A percentile compares a stretch with the other conserved stretches of the same genome.
Conservation (phyloP, 2,113 vertebrate genomes). For the Osmerus eperlanus region DNA sequence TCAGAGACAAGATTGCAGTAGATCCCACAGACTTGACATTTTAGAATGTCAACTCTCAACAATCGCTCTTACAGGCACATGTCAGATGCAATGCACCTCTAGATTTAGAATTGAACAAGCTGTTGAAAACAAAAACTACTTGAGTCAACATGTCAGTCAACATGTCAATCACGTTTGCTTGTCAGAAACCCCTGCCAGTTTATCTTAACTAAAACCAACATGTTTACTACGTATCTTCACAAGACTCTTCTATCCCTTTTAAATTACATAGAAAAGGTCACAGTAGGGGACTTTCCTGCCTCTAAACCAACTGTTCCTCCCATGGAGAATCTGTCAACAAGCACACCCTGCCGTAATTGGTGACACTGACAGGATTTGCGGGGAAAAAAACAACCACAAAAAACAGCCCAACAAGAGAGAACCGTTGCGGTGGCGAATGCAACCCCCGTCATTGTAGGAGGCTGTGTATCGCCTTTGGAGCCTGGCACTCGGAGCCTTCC, state of each 20-base stretch:
- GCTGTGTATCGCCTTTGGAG: background rate
- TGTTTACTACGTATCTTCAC: too few relatives aligned
- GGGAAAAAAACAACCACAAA: background rate
- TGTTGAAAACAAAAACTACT: too few relatives aligned
- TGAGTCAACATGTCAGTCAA: too few relatives aligned
- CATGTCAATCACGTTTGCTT: too few relatives aligned
- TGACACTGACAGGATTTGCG: background rate
- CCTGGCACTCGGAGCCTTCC: background rate
- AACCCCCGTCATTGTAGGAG: slow-evolving; percentile 11
- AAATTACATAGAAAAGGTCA: slow-evolving; percentile 1
- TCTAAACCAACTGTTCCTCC: background rate
- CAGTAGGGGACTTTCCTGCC: slow-evolving; percentile 5
- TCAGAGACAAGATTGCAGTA: too few relatives aligned
- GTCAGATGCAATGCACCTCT: too few relatives aligned
- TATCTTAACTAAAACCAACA: too few relatives aligned
- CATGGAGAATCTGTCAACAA: slow-evolving; percentile 4
- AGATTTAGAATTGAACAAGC: too few relatives aligned
- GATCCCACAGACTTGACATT: too few relatives aligned
- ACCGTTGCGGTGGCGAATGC: slow-evolving; percentile 1
- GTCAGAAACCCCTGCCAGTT: too few relatives aligned
- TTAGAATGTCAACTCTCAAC: too few relatives aligned
- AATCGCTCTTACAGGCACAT: too few relatives aligned
- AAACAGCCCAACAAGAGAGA: background rate
- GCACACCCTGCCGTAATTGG: background rate
- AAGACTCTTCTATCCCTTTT: background rate